phyloP scores from a whole-genome alignment of 2,113 vertebrate species.

The Coracopsis vasa region DNA sequence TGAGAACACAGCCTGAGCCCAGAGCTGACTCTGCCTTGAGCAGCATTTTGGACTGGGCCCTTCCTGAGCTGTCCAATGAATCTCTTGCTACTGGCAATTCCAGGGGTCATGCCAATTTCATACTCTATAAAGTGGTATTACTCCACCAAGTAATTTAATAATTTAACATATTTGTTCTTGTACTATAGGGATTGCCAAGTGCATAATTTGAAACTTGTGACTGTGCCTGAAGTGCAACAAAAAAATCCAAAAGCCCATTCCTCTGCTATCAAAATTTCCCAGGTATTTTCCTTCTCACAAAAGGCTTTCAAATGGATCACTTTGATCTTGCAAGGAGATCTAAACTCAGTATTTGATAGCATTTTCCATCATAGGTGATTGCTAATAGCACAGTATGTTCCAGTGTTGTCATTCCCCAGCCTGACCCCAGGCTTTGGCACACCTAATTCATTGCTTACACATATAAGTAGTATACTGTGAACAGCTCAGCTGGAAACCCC shows the following conservation, averaged over 20 bases:
- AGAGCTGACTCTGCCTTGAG: background rate
- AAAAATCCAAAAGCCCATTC: background rate
- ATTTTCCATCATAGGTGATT: background rate
- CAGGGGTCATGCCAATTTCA: background rate
- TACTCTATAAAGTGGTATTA: fast-evolving
- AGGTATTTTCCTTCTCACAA: background rate
- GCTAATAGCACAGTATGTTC: background rate
- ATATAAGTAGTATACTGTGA: background rate
- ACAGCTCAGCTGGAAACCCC: background rate
- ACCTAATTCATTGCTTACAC: background rate
- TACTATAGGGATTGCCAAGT: background rate
- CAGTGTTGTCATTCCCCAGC: background rate
- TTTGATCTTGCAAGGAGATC: background rate
- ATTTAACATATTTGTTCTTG: background rate
- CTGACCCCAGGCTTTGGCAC: background rate
- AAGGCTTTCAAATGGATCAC: background rate
- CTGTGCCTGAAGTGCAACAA: background rate
- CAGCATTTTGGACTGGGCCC: background rate
- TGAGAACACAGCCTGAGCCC: background rate
- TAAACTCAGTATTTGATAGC: background rate
- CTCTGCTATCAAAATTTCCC: background rate
- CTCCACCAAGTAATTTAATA: background rate
- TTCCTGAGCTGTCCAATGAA: background rate
- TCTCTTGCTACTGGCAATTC: background rate
- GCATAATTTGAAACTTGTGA: background rate